Percentiles rank a stretch among this genome's conserved stretches.
phyloP scores from a whole-genome alignment of 2,113 vertebrate genomes.

The Pavo muticus region DNA sequence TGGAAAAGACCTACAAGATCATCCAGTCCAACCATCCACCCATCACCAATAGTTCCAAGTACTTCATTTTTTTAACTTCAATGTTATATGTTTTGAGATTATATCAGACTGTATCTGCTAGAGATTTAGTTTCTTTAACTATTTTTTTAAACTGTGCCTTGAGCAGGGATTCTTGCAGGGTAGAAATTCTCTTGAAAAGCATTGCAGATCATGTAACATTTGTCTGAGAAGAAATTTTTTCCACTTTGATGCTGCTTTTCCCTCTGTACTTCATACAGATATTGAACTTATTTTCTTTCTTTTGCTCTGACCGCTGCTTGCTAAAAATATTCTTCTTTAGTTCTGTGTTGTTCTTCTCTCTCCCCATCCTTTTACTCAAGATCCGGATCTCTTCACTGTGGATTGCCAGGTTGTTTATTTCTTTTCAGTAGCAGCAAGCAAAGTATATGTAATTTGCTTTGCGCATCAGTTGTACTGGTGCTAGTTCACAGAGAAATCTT shows the following conservation, averaged over 20 bases:
- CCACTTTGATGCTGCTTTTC: conserved; percentile 13
- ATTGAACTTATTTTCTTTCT: conserved; percentile 1
- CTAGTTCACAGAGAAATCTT: background rate
- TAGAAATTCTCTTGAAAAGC: conserved; percentile 1
- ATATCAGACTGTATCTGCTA: background rate
- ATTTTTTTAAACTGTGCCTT: conserved; percentile 33
- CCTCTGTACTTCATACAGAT: background rate
- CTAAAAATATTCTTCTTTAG: background rate
- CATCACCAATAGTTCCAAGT: background rate
- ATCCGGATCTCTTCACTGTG: background rate
- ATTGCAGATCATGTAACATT: background rate
- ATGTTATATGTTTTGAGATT: background rate
- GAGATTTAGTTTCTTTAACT: background rate
- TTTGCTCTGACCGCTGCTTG: background rate
- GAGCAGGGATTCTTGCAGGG: background rate
- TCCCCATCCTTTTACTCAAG: background rate
- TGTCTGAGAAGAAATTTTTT: background rate
- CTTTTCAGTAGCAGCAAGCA: background rate
- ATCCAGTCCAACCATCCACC: no score
- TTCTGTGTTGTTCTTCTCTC: background rate
- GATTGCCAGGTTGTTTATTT: background rate
- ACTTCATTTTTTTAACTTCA: background rate
- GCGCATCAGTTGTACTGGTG: background rate
- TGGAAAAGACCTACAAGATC: no score
- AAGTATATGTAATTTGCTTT: background rate